phyloP scores from a whole-genome alignment of 2,113 vertebrate species.

The Poicephalus meyeri region DNA sequence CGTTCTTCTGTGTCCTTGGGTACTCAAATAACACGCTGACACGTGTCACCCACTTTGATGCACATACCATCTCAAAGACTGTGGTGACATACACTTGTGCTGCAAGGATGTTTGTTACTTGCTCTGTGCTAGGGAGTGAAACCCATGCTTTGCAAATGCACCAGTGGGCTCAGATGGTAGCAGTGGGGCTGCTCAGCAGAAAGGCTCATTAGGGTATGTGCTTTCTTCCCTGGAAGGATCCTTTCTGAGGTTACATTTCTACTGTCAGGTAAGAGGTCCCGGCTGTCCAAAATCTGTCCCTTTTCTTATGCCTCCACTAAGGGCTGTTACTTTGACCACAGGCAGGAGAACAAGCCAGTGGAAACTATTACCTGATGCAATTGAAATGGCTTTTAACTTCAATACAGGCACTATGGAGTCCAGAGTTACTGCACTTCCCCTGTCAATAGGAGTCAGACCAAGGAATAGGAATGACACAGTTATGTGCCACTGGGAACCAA shows the following conservation, averaged over 20 bases:
- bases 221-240: background rate
- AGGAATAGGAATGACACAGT: background rate
- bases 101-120: background rate
- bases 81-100: background rate
- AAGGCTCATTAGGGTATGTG: background rate
- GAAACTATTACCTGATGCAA: background rate
- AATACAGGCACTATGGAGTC: background rate
- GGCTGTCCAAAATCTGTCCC: background rate
- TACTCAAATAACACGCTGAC: slow-evolving; percentile 7
- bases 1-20: background rate
- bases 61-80: background rate
- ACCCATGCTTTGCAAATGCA: background rate
- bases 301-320: background rate
- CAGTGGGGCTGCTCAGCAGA: slow-evolving; percentile 13
- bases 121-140: background rate
- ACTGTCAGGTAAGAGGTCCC: background rate
- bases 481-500: background rate
- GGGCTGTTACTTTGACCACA: background rate
- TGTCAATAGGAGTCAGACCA: background rate
- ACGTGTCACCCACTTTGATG: background rate
- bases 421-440: background rate
- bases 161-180: background rate
- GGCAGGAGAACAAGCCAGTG: background rate
- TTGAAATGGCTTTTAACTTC: background rate
- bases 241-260: background rate